A percentile compares a stretch with the other conserved stretches of the same genome.
Evolutionary conservation across 2,888 invertebrate genomes (phyloP).

Genomic region (Cephus spinipes): DNA sequence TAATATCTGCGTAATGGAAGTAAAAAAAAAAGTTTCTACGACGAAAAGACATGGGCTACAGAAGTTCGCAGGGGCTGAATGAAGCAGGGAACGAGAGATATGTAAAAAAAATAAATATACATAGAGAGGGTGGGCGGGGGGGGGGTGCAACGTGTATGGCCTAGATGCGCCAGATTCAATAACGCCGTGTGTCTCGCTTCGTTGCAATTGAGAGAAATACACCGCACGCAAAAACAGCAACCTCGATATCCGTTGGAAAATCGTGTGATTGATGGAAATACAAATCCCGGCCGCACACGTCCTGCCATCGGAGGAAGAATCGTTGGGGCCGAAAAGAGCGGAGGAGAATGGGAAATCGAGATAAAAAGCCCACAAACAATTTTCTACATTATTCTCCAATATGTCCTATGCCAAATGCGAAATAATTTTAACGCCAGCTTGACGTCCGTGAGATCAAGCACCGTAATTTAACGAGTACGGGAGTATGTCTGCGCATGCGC

Average conservation of each 20-base stretch:
- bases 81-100: neutral
- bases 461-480: neutral
- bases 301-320: constrained; percentile 22
- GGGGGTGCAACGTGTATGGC: constrained; percentile 27
- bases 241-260: constrained; percentile 57
- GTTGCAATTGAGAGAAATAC: constrained; percentile 23
- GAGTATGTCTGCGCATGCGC: neutral
- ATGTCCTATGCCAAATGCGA: constrained; percentile 40
- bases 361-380: constrained; percentile 60
- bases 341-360: constrained; percentile 40
- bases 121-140: neutral
- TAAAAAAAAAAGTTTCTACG: neutral
- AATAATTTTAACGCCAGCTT: constrained; percentile 35
- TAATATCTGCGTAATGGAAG: neutral
- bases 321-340: constrained; percentile 1
- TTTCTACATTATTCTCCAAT: constrained; percentile 54
- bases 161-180: constrained; percentile 59
- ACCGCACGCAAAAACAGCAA: constrained; percentile 57
- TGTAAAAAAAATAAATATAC: neutral
- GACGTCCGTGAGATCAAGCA: neutral
- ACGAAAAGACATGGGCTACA: neutral
- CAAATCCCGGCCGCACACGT: constrained; percentile 47
- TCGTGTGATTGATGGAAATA: constrained; percentile 64
- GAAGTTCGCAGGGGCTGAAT: neutral
- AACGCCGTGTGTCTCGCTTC: constrained; percentile 40